A percentile compares a stretch with the other conserved stretches of the same genome.
Conservation (phyloP, 2,888 invertebrate genomes). For the Plagodis dolabraria region DNA sequence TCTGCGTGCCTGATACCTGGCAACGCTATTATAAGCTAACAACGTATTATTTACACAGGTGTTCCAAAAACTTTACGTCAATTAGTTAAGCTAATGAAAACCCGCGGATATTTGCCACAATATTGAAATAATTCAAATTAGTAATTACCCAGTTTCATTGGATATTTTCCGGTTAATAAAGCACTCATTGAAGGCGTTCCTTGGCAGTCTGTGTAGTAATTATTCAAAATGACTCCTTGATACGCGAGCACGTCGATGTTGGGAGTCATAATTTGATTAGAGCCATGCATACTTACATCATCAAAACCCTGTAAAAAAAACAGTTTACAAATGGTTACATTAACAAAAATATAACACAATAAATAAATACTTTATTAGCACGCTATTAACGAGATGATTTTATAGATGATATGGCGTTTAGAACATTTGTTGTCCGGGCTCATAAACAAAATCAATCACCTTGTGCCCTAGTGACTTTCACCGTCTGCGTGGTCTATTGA, state of each 20-base stretch:
- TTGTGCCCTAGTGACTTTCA: too few relatives aligned
- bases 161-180: constrained; percentile 92
- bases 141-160: constrained; percentile 88
- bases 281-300: constrained; percentile 94
- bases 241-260: constrained; percentile 94
- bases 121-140: neutral
- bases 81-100: constrained; percentile 7
- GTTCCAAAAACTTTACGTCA: constrained; percentile 2
- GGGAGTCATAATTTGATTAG: constrained; percentile 92
- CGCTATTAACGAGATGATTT: too few relatives aligned
- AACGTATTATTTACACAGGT: constrained; percentile 5
- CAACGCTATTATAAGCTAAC: too few relatives aligned
- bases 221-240: constrained; percentile 91
- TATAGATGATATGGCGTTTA: too few relatives aligned
- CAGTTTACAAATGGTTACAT: constrained; percentile 5
- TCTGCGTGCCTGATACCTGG: too few relatives aligned
- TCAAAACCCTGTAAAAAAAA: constrained; percentile 90
- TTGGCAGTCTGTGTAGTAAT: constrained; percentile 91
- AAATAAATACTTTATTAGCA: too few relatives aligned
- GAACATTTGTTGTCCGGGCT: too few relatives aligned
- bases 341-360: neutral
- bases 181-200: constrained; percentile 92
- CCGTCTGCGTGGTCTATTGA: too few relatives aligned
- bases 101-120: neutral
- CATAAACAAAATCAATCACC: too few relatives aligned